Base-by-base conservation (phyloP, 2,888 invertebrate genomes). In the Orthonevra nobilis region DNA sequence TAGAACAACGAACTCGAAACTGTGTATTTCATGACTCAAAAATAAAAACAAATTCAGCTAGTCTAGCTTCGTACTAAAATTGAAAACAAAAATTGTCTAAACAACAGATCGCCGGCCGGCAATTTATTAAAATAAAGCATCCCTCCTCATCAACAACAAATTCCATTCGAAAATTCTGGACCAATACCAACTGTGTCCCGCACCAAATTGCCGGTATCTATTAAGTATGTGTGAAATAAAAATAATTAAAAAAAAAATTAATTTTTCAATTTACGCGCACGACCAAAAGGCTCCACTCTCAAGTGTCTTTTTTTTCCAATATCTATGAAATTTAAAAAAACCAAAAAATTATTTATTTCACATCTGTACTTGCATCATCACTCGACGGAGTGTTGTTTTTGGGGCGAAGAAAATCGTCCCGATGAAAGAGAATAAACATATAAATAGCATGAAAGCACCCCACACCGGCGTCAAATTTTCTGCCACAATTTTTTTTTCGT, bases 401-500 rank as follows among this genome's bases (percentile, higher is more conserved):
- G 10, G 23, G 38, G 26, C 26, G 17, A 36, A 19, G 15, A 23
- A 26, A 9, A 1, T 26, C 38, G 58, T 6, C 15, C 14, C 26
- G 50, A 30, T 15, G 50, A 44, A 44, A n/a, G n/a, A n/a, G n/a
- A n/a, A n/a, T n/a, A n/a, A n/a, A n/a, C n/a, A n/a, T 58, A 77
- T 64, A 63, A 77, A 77, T 70, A 70, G 56, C 58, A 38, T 36
- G 54, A 12, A 56, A 52, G 52, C 60, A 23, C n/a, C n/a, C n/a
- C n/a, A n/a, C n/a, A n/a, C 12, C 52, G 52, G 40, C 63, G 75
- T 63, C 70, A 63, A 52, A 64, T 58, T 64, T 50, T 70, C 63
- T 77, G 63, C 63, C n/a, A n/a, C 28, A 36, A 28, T 30, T 50
- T 38, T 44, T 52, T 4, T 20, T 36, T 44, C 14, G 2, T 19